These are phyloP conservation scores for Aegotheles bennettii DNA, from an alignment of 2,113 vertebrate genomes.

Conservation along the genomic window DNA sequence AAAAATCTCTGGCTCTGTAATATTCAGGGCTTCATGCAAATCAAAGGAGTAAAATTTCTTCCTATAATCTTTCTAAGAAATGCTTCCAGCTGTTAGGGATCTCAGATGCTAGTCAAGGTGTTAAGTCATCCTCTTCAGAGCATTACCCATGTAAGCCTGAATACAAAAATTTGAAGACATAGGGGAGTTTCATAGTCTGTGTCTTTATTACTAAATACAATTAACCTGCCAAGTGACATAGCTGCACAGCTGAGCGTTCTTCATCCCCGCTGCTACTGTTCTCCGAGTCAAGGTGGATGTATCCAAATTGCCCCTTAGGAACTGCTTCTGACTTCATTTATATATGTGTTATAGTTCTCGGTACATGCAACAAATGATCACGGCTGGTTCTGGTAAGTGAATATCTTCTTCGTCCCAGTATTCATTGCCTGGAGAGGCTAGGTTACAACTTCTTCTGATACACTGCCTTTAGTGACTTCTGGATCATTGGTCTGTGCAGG, in stretches of 20 bases:
- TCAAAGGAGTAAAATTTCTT: neutral
- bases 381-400: neutral
- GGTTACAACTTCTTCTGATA: neutral
- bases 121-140: neutral
- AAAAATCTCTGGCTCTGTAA: neutral
- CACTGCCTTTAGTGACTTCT: neutral
- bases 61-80: neutral
- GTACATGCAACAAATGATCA: neutral
- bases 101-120: neutral
- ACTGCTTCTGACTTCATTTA: neutral
- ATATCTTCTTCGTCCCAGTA: rapidly evolving
- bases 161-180: neutral
- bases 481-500: neutral
- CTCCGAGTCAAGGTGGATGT: neutral
- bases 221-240: rapidly evolving
- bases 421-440: neutral
- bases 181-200: neutral
- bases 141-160: neutral
- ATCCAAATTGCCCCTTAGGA: neutral
- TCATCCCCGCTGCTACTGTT: neutral
- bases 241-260: rapidly evolving
- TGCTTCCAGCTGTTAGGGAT: neutral
- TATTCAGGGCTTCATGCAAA: rapidly evolving
- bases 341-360: neutral
- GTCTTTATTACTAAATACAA: neutral